Evolutionary conservation across 1,140 invertebrate genomes (phyloP).

Genomic region (Dendrolimus kikuchii): DNA sequence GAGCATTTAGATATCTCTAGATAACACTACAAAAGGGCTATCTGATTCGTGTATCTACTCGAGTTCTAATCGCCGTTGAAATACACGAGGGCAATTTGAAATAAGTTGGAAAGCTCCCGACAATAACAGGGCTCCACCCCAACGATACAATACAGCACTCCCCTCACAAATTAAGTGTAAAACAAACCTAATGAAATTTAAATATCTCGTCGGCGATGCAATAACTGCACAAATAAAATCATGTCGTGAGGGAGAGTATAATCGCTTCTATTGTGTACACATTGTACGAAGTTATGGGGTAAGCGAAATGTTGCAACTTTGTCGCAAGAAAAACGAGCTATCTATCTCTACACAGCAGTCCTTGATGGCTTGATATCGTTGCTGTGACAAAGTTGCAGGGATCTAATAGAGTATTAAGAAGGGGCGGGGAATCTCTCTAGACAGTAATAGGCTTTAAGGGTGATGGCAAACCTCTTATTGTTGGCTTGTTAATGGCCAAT

Average conservation of each 20-base stretch:
- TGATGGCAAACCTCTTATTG: constrained; percentile 66
- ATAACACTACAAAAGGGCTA: constrained; percentile 39
- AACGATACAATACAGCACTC: constrained; percentile 42
- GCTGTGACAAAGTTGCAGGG: constrained; percentile 45
- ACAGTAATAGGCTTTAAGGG: constrained; percentile 60
- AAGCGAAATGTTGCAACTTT: constrained; percentile 21
- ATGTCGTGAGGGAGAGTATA: constrained; percentile 60
- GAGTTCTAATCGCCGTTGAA: constrained; percentile 56
- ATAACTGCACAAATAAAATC: constrained; percentile 71
- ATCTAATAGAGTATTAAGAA: constrained; percentile 32
- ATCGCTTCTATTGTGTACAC: constrained; percentile 66
- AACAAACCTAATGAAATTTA: constrained; percentile 72
- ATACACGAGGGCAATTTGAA: constrained; percentile 46
- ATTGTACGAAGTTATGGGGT: constrained; percentile 41
- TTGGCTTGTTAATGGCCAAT: constrained; percentile 63
- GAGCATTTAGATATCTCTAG: constrained; percentile 15
- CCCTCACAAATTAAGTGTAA: constrained; percentile 72
- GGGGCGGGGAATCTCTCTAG: constrained; percentile 54
- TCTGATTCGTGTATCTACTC: constrained; percentile 46
- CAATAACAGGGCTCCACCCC: constrained; percentile 55
- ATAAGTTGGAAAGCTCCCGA: constrained; percentile 42
- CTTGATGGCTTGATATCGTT: constrained; percentile 8
- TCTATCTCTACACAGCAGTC: constrained; percentile 9
- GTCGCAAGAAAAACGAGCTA: constrained; percentile 9
- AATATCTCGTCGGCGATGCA: constrained; percentile 64